Base-by-base conservation (phyloP, 2,888 invertebrate genomes). In the Ischnura elegans region DNA sequence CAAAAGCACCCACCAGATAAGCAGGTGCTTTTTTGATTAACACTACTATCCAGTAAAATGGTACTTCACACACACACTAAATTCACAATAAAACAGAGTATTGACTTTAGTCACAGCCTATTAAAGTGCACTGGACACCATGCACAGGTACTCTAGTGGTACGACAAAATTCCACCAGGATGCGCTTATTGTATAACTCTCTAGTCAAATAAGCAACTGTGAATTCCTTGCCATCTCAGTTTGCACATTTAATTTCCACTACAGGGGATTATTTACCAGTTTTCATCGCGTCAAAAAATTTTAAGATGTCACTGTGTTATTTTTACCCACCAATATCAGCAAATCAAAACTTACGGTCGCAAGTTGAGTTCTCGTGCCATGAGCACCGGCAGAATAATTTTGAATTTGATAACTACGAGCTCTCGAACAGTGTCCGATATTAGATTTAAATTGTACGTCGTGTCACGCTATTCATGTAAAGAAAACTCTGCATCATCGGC, bases 1-100 rank as follows among this genome's bases (percentile, higher is more conserved):
- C 98, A 98, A 98, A 97, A 84, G 94, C 94, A 94, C 94, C 94
- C 85, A 93, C 93, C 94, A 94, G 93, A 47, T 93, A 45, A 76
- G 94, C 93, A 94, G 93, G 94, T 94, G 94, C 94, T 93, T 93
- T 93, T 86, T 93, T 84, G 93, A 90, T 87, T 47, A 61, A 61
- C 90, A 90, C 90, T 90, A 90, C 61, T 55, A 90, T 90, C 55
- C 85, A 93, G 85, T 86, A 76, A 93, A 86, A 93, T 93, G 43
- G 85, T 93, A 86, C 87, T 87, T 90, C 43, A 94, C 93, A 93
- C 93, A 87, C 46, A 94, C 93, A 93, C 85, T 90, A 51, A 93
- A 93, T 93, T 93, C 85, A 93, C 61, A 93, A 93, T 90, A 90
- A 90, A 90, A 90, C 90, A 66, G 90, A 90, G 90, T 90, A 90